Conservation (phyloP, 2,888 invertebrate genomes). For the Watsonalla cultraria region DNA sequence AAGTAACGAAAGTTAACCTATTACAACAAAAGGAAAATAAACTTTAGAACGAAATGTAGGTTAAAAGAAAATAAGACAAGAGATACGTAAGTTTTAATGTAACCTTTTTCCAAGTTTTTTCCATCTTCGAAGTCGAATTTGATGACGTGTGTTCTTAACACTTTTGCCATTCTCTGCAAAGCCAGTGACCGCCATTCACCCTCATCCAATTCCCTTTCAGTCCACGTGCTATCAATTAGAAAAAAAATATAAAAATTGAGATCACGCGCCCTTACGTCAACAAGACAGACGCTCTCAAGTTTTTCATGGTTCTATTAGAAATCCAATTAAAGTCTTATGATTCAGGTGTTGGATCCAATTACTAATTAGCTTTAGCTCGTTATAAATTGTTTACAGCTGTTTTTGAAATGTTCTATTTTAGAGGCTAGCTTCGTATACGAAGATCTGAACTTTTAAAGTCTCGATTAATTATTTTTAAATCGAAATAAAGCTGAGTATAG, state of each 20-base stretch:
- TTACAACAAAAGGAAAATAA: background rate
- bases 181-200: constrained; percentile 80
- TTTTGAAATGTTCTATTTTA: background rate
- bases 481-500: too few relatives aligned
- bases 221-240: constrained; percentile 48
- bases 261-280: background rate
- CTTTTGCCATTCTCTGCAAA: constrained; percentile 75
- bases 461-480: too few relatives aligned
- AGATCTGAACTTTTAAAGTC: too few relatives aligned
- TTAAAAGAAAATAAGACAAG: constrained; percentile 1
- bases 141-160: constrained; percentile 81
- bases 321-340: background rate
- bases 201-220: constrained; percentile 61
- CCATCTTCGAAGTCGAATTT: constrained; percentile 79
- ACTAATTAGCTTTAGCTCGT: background rate
- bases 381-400: background rate
- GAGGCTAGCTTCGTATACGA: too few relatives aligned
- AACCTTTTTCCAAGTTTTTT: constrained; percentile 61
- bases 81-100: background rate
- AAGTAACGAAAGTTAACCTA: background rate
- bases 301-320: background rate
- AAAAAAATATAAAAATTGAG: background rate
- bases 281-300: background rate
- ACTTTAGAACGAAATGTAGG: background rate
- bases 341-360: too few relatives aligned